Base-by-base conservation (phyloP, 1,140 invertebrate species). In the Zaprionus kolodkinae region DNA sequence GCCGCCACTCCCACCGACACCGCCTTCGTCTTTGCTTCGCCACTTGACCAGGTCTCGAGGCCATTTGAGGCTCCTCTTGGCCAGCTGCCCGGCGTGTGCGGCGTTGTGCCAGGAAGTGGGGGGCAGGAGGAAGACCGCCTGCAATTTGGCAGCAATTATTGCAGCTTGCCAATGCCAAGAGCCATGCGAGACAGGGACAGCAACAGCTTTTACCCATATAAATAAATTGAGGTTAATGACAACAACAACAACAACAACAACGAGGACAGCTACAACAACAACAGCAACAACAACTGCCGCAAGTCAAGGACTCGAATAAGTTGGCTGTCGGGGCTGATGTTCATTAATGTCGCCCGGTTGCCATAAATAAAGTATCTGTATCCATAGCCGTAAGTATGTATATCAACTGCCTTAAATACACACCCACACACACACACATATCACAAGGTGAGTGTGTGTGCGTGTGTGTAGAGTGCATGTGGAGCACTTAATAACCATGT, bases 131-230 rank as follows among this genome's bases (percentile, higher is more conserved):
- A 43, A 69, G 69, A 69, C 71, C 72, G 75, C 57, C 74, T 76
- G 84, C 84, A 88, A 88, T 88, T 88, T 88, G 84, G 84, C 84
- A 88, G 84, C 84, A 88, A 88, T 88, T 88, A 88, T 88, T 88
- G 85, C 78, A 86, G 83, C 77, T 84, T 83, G 80, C 76, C 80
- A 76, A 84, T 72, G 81, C 50, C 77, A 78, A 70, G 76, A 87
- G 79, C 78, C 79, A 35, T 72, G 48, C 15, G 13, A 45, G 40
- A 76, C 13, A 59, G 67, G n/a, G 43, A 67, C 25, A n/a, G 54
- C 33, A 56, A 40, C 40, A 76, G 43, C 62, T 70, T 75, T 76
- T 65, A 75, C 30, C 60, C 74, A 72, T 85, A 88, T 84, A 86
- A 86, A 86, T 86, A 86, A 86, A 88, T 88, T 88, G 80, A 79